These are phyloP conservation scores for Cyphomyrus plagiostoma DNA, from an alignment of 2,113 vertebrate genomes.

Conservation along the genomic window DNA sequence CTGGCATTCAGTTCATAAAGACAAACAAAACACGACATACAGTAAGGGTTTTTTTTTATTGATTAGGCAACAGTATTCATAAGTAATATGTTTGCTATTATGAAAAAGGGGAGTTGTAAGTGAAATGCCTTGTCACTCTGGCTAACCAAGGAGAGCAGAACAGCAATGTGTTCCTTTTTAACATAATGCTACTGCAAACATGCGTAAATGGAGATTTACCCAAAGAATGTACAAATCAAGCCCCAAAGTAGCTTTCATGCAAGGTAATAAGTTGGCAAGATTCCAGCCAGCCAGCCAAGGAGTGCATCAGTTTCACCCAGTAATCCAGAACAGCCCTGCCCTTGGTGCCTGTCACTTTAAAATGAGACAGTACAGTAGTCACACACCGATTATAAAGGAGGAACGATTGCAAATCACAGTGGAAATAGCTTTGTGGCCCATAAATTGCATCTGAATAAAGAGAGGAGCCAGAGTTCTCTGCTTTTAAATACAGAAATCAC, in stretches of 20 bases:
- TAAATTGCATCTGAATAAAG: neutral
- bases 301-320: neutral
- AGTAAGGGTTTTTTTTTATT: conserved; percentile 19
- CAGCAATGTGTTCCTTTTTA: neutral
- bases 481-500: neutral
- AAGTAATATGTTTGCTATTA: conserved; percentile 7
- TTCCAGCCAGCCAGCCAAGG: neutral
- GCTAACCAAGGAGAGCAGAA: neutral
- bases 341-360: neutral
- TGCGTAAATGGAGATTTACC: neutral
- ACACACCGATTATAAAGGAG: neutral
- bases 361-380: neutral
- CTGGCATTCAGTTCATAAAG: neutral
- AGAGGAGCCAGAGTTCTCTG: neutral
- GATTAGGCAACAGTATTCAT: conserved; percentile 25
- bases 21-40: neutral
- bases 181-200: neutral
- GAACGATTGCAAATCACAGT: neutral
- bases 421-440: conserved; percentile 4
- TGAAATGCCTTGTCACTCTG: neutral
- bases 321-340: neutral
- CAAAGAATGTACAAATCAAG: neutral
- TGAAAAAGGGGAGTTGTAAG: neutral
- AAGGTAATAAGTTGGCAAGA: neutral
- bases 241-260: neutral